Evolutionary conservation across 2,113 vertebrate genomes (phyloP).

Genomic region (Garra rufa): DNA sequence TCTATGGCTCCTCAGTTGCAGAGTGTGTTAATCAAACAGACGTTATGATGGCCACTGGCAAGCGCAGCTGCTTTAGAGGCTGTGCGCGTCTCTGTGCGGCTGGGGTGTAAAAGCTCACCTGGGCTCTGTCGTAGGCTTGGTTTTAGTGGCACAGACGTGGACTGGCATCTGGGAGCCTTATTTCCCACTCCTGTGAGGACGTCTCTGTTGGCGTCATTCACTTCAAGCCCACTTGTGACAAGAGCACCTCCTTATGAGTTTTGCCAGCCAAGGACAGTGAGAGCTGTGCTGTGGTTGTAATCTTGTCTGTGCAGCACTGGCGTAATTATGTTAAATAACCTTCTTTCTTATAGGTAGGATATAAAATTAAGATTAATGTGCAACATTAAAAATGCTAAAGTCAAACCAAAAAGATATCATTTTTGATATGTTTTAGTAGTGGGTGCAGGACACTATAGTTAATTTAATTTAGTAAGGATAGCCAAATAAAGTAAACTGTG

Average conservation of each 20-base stretch:
- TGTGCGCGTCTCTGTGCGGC: constrained; percentile 64
- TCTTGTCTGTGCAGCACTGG: background rate
- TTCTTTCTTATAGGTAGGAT: background rate
- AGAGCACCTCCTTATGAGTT: constrained; percentile 46
- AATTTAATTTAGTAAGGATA: too few species aligned
- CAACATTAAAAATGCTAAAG: too few species aligned
- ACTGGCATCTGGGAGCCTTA: constrained; percentile 57
- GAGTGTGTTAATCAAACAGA: constrained; percentile 73
- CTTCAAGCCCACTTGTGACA: constrained; percentile 58
- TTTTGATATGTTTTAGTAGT: too few species aligned
- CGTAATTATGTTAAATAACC: background rate
- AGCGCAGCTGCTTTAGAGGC: constrained; percentile 74
- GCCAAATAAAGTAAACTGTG: too few species aligned
- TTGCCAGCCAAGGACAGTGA: constrained; percentile 54
- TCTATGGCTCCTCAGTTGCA: constrained; percentile 60
- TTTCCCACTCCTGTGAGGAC: constrained; percentile 52
- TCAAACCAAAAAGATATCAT: too few species aligned
- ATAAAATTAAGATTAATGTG: too few species aligned
- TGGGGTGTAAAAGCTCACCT: constrained; percentile 63
- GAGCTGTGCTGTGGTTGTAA: constrained; percentile 32
- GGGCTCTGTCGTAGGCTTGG: constrained; percentile 49
- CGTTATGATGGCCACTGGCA: constrained; percentile 63
- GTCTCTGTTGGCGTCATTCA: constrained; percentile 54
- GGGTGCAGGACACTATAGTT: too few species aligned
- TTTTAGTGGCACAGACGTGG: constrained; percentile 58